Evolutionary conservation across 2,888 invertebrate genomes (phyloP), one percentile per base, ranked within the genome.

Genomic region (Metalampra italica): DNA sequence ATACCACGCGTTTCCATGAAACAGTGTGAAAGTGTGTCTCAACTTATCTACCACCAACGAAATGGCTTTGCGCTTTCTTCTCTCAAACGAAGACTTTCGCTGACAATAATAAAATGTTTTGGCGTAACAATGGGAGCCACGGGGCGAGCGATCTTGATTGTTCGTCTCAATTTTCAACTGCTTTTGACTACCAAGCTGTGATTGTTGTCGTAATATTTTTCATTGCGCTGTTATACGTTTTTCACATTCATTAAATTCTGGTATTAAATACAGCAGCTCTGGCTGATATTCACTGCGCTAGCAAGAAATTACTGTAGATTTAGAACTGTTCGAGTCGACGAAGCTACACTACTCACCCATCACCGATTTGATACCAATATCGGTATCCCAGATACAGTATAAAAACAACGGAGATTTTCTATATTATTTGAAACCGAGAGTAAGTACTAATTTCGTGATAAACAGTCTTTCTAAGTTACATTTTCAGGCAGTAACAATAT

Each of bases 41-140:
- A 29, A 43, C 37, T 74, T 74, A 70, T 70, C 66, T 68, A 68
- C 65, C 68, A 68, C 65, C 68, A 68, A 71, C 67, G 34, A 49
- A 68, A 68, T 68, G 67, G 68, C 64, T 75, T 72, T 67, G 71
- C 78, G 74, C 75, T 79, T 79, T 82, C 78, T 77, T 77, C 68
- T 71, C 66, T 59, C 63, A 72, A 67, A 71, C 64, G 60, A 63
- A 69, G 71, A 77, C 75, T 78, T 76, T 78, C 72, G 65, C 72
- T 66, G 71, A 71, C 71, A 71, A 75, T 75, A 76, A 77, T 75
- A 75, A 78, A 50, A 50, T 75, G 78, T 78, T 72, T 71, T 68
- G 69, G 66, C 62, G 64, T 60, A 71, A 73, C 73, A 71, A 71
- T 71, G 66, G 66, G 65, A 71, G 68, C 72, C 64, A 64, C 12